These are phyloP conservation scores for Dreissena polymorpha DNA, from an alignment of 1,140 invertebrate species.

Conservation along the genomic window DNA sequence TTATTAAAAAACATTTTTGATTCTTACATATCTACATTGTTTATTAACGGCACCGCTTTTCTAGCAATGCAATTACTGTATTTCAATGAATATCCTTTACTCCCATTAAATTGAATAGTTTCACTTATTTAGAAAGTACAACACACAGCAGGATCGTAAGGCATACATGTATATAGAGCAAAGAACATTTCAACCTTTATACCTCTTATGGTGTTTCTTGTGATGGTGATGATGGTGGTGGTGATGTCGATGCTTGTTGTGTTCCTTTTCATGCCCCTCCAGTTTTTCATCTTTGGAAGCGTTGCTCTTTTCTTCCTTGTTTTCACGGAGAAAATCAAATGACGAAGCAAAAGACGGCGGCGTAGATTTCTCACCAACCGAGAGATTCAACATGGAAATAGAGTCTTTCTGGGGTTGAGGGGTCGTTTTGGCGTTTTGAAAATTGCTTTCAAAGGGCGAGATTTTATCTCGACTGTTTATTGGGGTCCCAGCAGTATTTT, in stretches of 20 bases:
- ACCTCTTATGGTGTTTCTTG: constrained; percentile 51
- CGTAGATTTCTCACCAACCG: constrained; percentile 49
- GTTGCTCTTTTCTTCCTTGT: constrained; percentile 53
- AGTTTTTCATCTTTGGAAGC: constrained; percentile 44
- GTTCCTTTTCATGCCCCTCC: constrained; percentile 52
- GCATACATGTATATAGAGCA: no score
- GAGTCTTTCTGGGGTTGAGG: constrained; percentile 40
- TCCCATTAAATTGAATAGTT: no score
- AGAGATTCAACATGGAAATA: constrained; percentile 32
- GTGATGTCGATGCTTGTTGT: constrained; percentile 60
- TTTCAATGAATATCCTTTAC: no score
- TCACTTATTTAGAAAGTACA: no score
- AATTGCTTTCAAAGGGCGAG: constrained; percentile 48
- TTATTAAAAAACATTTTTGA: no score
- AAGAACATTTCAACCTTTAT: neutral
- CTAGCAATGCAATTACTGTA: no score
- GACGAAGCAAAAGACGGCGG: constrained; percentile 51
- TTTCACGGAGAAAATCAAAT: constrained; percentile 51
- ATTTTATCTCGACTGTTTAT: constrained; percentile 52
- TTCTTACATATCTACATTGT: no score
- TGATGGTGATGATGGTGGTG: constrained; percentile 61
- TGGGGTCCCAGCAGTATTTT: constrained; percentile 19
- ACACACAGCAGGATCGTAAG: no score
- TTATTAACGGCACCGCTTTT: no score
- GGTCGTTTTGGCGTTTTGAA: constrained; percentile 4